Base-by-base conservation (phyloP, 2,888 invertebrate genomes). In the Timema podura region DNA sequence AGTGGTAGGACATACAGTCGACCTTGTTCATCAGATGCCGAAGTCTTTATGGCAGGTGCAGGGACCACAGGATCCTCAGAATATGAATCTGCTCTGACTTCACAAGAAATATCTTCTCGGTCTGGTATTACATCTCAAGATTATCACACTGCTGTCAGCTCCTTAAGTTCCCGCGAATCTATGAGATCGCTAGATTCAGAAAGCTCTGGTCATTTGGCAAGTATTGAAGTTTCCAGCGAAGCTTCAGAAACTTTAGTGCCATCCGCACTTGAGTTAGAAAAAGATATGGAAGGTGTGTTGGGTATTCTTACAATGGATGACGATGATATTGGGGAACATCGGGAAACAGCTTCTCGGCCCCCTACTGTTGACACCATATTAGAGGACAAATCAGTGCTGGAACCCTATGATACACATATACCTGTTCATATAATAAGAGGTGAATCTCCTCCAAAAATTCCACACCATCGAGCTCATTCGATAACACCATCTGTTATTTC, bases 161-260 rank as follows among this genome's bases (percentile, higher is more conserved):
- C 93, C n/a, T 83, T 95, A 72, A 93, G 94, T 78, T 94, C 95
- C 0, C 88, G 92, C 76, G 94, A 93, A 78, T 95, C 95, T 73
- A 92, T 94, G 90, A 93, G 90, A 79, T 95, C 95, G 71, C 83
- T 95, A 61, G 93, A 94, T 78, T 95, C 95, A 2, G 91, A 95
- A 81, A 93, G 92, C 74, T 95, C 95, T 0, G 94, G 93, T 16
- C 91, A 95, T 80, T 84, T 95, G 70, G 94, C 91, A 0, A 95
- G 95, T 78, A 88, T 95, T 74, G 95, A 95, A 82, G 81, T 84
- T 65, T 89, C 94, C 51, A 96, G 96, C 48, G 96, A 97, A 81
- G 81, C 86, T 8, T 96, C 96, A 0, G 96, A 96, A 83, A 98
- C 97, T 2, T 82, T 98, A 9, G 91, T 98, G 10, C 94, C 96